These are phyloP conservation scores for Aleiodes testaceus DNA, from an alignment of 2,888 invertebrate species.

Conservation along the genomic window DNA sequence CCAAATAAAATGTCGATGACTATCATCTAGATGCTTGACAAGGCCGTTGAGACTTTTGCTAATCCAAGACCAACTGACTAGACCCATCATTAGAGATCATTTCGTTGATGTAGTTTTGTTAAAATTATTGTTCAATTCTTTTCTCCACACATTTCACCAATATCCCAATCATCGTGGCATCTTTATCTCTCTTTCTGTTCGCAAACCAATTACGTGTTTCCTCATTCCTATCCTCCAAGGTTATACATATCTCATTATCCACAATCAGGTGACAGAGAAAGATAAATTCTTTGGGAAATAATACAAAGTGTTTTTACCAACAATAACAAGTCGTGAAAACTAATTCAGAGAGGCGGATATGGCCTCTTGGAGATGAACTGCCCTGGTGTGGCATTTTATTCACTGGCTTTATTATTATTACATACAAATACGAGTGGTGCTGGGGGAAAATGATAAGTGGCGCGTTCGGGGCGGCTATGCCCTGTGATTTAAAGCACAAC, in stretches of 20 bases:
- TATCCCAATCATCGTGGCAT: constrained; percentile 1
- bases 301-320: constrained; percentile 5
- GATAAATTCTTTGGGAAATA: constrained; percentile 17
- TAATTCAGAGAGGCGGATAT: constrained; percentile 35
- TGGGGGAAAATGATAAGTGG: constrained; percentile 41
- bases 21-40: constrained; percentile 31
- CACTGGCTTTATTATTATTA: constrained; percentile 35
- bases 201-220: not conserved
- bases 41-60: constrained; percentile 24
- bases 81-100: constrained; percentile 31
- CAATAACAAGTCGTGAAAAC: constrained; percentile 35
- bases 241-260: not conserved
- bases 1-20: constrained; percentile 27
- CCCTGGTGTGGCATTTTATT: constrained; percentile 18
- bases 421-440: constrained; percentile 35
- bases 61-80: constrained; percentile 1
- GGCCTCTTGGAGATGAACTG: constrained; percentile 8
- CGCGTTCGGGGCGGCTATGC: constrained; percentile 39
- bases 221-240: not conserved
- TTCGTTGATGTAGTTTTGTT: constrained; percentile 2
- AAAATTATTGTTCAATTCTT: too few species aligned
- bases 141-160: not conserved
- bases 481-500: constrained; percentile 41
- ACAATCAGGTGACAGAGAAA: constrained; percentile 9
- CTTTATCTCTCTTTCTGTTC: not conserved